Base-by-base conservation (phyloP, 2,797 vertebrate genomes). In the Merluccius polli region DNA sequence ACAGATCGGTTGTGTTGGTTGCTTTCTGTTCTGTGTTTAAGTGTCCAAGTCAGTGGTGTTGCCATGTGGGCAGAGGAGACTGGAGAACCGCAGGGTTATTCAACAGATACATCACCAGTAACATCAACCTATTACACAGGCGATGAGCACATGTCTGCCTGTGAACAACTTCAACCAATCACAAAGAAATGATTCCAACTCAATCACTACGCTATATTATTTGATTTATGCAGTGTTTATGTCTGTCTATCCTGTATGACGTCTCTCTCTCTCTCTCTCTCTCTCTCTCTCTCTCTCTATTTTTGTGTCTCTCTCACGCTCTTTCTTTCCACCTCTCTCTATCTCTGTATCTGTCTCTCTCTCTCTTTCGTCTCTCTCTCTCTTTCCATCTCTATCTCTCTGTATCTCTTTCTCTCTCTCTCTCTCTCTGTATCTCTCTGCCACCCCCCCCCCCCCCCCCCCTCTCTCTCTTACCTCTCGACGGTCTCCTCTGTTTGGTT, bases 401-500 rank as follows among this genome's bases (percentile, higher is more conserved):
- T n/a, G n/a, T n/a, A n/a, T n/a, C n/a, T n/a, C n/a, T n/a, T n/a
- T n/a, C n/a, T n/a, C n/a, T n/a, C n/a, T n/a, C n/a, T n/a, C n/a
- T n/a, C n/a, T n/a, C n/a, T n/a, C n/a, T n/a, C n/a, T n/a, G n/a
- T n/a, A n/a, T n/a, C n/a, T n/a, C n/a, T n/a, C n/a, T n/a, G n/a
- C n/a, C n/a, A n/a, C n/a, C n/a, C n/a, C n/a, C n/a, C n/a, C n/a
- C n/a, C n/a, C n/a, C n/a, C n/a, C n/a, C n/a, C n/a, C n/a, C n/a
- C n/a, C n/a, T n/a, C n/a, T n/a, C n/a, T n/a, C n/a, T n/a, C n/a
- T n/a, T 97, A 98, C 97, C 97, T 98, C 97, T 96, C 30, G 95
- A 95, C 68, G 95, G 95, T 94, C 95, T 89, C 89, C 97, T 96
- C 94, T 98, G 96, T 93, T 97, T 98, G 86, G 97, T 97, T 92